Percentiles rank a stretch among this genome's conserved stretches.
Conservation (phyloP, 2,113 vertebrate genomes). For the Budorcas taxicolor region DNA sequence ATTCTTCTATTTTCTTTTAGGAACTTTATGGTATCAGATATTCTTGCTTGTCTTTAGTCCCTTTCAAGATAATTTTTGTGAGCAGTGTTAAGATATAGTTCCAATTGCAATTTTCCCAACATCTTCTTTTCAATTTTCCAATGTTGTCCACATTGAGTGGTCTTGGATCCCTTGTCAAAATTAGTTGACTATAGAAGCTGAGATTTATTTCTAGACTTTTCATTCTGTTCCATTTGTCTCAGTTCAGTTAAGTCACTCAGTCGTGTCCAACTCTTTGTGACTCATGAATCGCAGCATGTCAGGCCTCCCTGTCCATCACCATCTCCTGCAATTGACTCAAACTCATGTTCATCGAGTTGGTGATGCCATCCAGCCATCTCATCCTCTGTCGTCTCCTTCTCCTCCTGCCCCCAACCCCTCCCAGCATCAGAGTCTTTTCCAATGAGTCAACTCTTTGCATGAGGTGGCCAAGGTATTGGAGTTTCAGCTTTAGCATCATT, state of each 20-base stretch:
- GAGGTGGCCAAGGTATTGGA: no score
- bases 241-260: no score
- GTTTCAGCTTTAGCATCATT: no score
- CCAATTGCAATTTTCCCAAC: not conserved
- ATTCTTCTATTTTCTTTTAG: not conserved
- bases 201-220: not conserved
- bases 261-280: no score
- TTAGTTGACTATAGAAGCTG: not conserved
- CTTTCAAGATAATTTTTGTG: not conserved
- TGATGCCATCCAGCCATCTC: no score
- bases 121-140: not conserved
- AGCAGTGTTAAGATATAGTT: not conserved
- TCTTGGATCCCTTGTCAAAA: not conserved
- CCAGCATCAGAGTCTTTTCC: no score
- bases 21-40: not conserved
- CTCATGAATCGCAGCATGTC: accelerated
- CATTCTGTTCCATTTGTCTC: not conserved
- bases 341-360: no score
- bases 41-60: not conserved
- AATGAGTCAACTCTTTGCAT: no score
- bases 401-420: no score
- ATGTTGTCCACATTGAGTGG: not conserved
- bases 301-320: no score
- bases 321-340: no score
- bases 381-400: no score